These are phyloP conservation scores for Phaonia tiefii DNA, from an alignment of 2,888 invertebrate genomes.

Conservation along the genomic window DNA sequence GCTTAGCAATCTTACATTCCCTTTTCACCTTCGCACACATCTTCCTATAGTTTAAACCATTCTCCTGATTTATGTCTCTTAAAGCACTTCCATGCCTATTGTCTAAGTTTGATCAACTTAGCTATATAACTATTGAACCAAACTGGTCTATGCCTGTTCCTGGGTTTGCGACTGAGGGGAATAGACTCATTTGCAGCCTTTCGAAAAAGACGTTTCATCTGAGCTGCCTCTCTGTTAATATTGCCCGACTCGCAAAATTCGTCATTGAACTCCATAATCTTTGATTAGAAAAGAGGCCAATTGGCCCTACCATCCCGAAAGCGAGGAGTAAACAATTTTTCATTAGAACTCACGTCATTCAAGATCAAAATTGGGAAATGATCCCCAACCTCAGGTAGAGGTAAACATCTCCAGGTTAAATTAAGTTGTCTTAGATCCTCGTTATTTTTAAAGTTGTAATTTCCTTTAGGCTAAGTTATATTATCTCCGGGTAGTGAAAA, in stretches of 20 bases:
- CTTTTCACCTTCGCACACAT: conserved; percentile 33
- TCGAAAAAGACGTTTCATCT: conserved; percentile 2
- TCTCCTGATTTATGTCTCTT: background rate
- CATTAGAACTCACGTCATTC: background rate
- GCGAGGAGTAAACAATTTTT: conserved; percentile 4
- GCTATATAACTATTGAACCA: conserved; percentile 33
- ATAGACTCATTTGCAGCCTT: conserved; percentile 31
- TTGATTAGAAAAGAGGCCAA: background rate
- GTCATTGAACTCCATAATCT: background rate
- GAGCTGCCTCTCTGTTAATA: conserved; percentile 13
- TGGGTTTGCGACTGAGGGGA: background rate
- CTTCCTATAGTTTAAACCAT: background rate
- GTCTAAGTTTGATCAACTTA: background rate
- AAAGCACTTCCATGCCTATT: conserved; percentile 11
- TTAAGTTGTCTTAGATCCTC: too few relatives aligned
- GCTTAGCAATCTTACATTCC: conserved; percentile 12
- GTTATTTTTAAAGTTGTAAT: too few relatives aligned
- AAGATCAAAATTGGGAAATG: conserved; percentile 5
- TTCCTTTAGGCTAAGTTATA: too few relatives aligned
- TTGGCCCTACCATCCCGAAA: conserved; percentile 11
- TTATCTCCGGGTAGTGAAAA: too few relatives aligned
- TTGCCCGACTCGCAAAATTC: background rate
- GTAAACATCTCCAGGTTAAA: background rate
- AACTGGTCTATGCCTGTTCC: background rate
- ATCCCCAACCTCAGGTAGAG: background rate